These are phyloP conservation scores for Megaleporinus macrocephalus DNA, from an alignment of 2,113 vertebrate genomes.

Conservation along the genomic window DNA sequence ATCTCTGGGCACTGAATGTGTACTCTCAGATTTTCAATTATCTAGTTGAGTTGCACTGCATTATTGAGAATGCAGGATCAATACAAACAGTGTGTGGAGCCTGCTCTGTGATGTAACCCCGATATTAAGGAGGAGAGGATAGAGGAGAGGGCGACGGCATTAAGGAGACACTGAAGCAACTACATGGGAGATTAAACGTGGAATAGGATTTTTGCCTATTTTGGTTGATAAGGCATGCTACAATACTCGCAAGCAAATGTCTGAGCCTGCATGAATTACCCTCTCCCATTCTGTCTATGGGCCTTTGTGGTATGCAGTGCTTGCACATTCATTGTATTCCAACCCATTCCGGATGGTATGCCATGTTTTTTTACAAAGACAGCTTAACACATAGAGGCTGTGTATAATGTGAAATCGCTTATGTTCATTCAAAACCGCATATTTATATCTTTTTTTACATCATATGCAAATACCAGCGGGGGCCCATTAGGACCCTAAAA, in stretches of 20 bases:
- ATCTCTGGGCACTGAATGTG: constrained; percentile 53
- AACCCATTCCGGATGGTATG: neutral
- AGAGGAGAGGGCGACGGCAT: constrained; percentile 12
- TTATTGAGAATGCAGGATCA: constrained; percentile 55
- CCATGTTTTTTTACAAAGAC: neutral
- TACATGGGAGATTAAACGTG: neutral
- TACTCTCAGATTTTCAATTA: constrained; percentile 56
- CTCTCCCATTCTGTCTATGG: neutral
- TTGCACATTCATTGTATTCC: neutral
- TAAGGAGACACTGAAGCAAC: constrained; percentile 5
- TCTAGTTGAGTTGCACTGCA: constrained; percentile 52
- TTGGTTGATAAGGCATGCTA: constrained; percentile 8
- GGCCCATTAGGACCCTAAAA: no score
- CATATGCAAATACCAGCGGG: no score
- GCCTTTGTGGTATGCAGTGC: neutral
- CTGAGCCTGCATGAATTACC: neutral
- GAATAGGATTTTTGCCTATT: neutral
- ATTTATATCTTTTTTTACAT: no score
- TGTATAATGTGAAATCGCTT: no score
- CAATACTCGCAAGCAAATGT: constrained; percentile 2
- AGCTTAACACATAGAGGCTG: neutral
- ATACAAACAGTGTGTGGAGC: constrained; percentile 43
- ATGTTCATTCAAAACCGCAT: no score
- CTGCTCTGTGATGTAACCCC: constrained; percentile 42
- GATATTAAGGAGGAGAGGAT: constrained; percentile 35